Base-by-base conservation (phyloP, 2,888 invertebrate genomes). In the Brachyptera risi region DNA sequence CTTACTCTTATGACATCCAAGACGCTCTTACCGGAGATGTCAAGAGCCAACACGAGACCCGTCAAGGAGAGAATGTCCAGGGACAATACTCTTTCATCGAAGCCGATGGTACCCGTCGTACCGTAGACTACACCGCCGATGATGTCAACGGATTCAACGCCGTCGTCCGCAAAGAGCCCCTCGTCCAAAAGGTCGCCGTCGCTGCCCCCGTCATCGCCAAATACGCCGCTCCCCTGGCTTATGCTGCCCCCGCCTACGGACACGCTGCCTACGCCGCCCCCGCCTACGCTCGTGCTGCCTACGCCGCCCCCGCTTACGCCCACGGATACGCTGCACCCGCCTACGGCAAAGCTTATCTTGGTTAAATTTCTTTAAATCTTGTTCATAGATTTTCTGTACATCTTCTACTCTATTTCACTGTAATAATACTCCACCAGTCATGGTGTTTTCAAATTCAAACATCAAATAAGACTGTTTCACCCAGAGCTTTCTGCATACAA, bases 61-160 rank as follows among this genome's bases (percentile, higher is more conserved):
- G 65, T 37, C 59, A 56, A 42, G 65, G 65, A 47, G 65, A 65
- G 17, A 37, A 56, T 51, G 65, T 64, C 42, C 61, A 64, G 50
- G 64, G 59, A 17, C 58, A 60, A 49, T 65, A 65, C 65, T 64
- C 61, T 54, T 57, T 65, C 1, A 31, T 64, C 38, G 65, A 65
- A 35, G 38, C 65, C 57, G 65, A 65, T 54, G 63, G 65, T 44
- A 62, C 60, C 57, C 63, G 59, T 31, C 65, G 64, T 40, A 61
- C 40, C 50, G 65, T 65, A 38, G 62, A 62, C 23, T 65, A 65
- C 64, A 47, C 59, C 27, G 65, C 65, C 19, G 65, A 65, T 56
- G 60, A 58, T 49, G 62, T 64, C 58, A 65, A 61, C 58, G 65
- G 65, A 58, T 65, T 65, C 62, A 65, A 65, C 61, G 65, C 65